A percentile compares a stretch with the other conserved stretches of the same genome.
Conservation (phyloP, 2,797 vertebrate species). For the Sardinella longiceps region DNA sequence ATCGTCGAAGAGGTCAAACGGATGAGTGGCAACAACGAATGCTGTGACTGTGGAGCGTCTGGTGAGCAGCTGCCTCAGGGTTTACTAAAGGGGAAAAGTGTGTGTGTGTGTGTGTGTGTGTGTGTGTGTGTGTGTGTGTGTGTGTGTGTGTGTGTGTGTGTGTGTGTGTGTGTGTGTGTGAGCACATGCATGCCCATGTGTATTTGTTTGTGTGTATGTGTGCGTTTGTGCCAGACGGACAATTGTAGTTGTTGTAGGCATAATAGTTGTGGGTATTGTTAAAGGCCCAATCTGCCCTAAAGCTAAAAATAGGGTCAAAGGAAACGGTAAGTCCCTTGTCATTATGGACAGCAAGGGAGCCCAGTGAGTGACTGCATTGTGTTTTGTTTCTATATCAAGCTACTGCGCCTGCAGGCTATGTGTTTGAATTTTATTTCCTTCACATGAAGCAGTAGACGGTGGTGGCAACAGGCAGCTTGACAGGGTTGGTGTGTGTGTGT, state of each 20-base stretch:
- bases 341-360: background rate
- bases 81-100: background rate
- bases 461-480: background rate
- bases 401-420: background rate
- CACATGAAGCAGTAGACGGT: background rate
- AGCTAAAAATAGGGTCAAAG: too few relatives aligned
- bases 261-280: too few relatives aligned
- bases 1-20: slow-evolving; percentile 92
- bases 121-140: too few relatives aligned
- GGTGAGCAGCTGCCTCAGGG: slow-evolving; percentile 69
- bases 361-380: background rate
- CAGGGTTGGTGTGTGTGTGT: background rate
- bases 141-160: too few relatives aligned
- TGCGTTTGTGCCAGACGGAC: background rate
- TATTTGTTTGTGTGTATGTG: too few relatives aligned
- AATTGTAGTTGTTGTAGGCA: background rate
- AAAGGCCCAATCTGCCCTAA: too few relatives aligned
- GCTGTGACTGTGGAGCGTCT: slow-evolving; percentile 92
- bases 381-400: background rate
- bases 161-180: too few relatives aligned
- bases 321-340: background rate
- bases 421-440: background rate
- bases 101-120: too few relatives aligned
- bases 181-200: too few relatives aligned
- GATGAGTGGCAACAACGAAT: slow-evolving; percentile 91